Conservation (phyloP, 2,888 invertebrate genomes). For the Enchytraeus crypticus region DNA sequence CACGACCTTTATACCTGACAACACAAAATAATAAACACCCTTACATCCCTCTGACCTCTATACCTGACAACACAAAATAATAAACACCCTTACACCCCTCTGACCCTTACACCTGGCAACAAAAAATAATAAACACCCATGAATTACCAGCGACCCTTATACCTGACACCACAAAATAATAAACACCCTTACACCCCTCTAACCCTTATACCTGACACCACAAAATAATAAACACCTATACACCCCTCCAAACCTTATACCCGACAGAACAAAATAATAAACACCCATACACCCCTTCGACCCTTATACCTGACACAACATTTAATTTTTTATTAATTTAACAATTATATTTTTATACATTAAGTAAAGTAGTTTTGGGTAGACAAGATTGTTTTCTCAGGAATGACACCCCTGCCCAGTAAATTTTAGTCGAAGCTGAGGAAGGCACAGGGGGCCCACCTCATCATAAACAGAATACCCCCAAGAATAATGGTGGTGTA, state of each 20-base stretch:
- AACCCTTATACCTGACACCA: slow-evolving; percentile 60
- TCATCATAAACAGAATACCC: too few species aligned
- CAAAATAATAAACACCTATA: background rate
- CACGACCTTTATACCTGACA: slow-evolving; percentile 63
- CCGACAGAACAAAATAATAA: background rate
- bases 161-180: background rate
- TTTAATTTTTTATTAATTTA: too few species aligned
- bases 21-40: background rate
- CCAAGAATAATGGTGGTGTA: too few species aligned
- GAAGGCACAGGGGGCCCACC: too few species aligned
- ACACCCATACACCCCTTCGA: slow-evolving; percentile 42
- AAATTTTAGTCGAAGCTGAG: too few species aligned
- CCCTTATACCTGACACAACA: slow-evolving; percentile 58
- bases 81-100: background rate
- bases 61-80: background rate
- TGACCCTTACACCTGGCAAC: slow-evolving; percentile 60
- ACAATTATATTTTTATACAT: too few species aligned
- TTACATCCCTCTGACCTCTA: background rate
- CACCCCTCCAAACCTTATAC: background rate
- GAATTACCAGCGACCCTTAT: background rate
- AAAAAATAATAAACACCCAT: background rate
- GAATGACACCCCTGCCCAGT: too few species aligned
- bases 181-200: background rate
- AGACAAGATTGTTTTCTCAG: too few species aligned
- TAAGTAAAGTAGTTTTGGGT: too few species aligned